Evolutionary conservation across 2,797 vertebrate genomes (phyloP).

Genomic region (Falco berigora): DNA sequence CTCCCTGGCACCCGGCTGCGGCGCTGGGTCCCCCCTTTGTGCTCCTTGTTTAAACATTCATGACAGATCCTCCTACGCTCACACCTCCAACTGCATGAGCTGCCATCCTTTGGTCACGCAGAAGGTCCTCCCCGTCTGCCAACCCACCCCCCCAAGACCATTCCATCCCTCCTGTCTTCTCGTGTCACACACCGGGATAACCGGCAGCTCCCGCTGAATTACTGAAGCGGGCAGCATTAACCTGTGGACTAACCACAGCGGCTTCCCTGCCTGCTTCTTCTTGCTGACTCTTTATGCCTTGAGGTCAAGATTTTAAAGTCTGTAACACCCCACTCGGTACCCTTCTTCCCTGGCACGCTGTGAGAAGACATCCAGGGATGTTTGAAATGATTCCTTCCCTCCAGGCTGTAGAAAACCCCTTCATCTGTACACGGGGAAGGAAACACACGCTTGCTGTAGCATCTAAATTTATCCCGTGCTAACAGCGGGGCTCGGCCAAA

Average conservation of each 20-base stretch:
- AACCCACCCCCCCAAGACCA: not conserved
- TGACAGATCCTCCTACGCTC: not conserved
- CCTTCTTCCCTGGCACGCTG: fast-evolving
- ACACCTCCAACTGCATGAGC: not conserved
- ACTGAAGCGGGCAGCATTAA: not conserved
- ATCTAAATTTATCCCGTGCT: fast-evolving
- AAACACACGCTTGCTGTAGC: fast-evolving
- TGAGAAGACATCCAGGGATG: fast-evolving
- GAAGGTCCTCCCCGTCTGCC: not conserved
- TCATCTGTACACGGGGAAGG: fast-evolving
- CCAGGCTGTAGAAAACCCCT: not conserved
- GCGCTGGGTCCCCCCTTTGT: not conserved
- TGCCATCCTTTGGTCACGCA: not conserved
- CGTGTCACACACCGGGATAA: fast-evolving
- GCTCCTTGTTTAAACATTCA: not conserved
- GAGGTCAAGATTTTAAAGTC: not conserved
- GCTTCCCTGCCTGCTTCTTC: not conserved
- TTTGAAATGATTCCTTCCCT: not conserved
- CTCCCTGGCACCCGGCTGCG: not conserved
- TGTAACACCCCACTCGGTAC: fast-evolving
- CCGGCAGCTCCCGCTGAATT: not conserved
- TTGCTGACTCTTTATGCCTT: not conserved
- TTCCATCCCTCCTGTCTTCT: not conserved
- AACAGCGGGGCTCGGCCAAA: fast-evolving
- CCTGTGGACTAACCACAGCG: not conserved